Evolutionary conservation across 2,888 invertebrate genomes (phyloP).

Genomic region (Timandra comae): DNA sequence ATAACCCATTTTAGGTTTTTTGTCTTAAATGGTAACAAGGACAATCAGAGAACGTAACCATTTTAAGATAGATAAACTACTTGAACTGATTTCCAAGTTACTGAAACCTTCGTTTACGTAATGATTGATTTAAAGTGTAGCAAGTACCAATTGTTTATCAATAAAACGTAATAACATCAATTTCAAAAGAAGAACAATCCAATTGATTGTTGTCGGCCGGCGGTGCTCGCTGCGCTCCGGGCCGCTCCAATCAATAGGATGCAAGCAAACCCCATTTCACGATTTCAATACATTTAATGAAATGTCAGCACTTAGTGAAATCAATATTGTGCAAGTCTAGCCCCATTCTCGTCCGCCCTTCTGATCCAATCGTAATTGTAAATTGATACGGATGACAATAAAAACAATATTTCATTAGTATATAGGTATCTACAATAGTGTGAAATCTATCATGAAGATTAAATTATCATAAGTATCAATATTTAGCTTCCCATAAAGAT

Average conservation of each 20-base stretch:
- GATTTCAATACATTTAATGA: constrained; percentile 74
- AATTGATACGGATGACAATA: constrained; percentile 1
- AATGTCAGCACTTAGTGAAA: constrained; percentile 71
- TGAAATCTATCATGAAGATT: too few relatives aligned
- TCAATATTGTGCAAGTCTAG: constrained; percentile 56
- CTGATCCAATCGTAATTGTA: constrained; percentile 6
- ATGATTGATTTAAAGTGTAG: too few relatives aligned
- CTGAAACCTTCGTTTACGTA: too few relatives aligned
- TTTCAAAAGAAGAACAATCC: constrained; percentile 58
- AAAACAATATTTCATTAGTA: too few relatives aligned
- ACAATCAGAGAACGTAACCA: too few relatives aligned
- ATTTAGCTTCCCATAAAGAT: too few relatives aligned
- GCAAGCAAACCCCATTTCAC: constrained; percentile 68
- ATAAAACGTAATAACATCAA: constrained; percentile 31
- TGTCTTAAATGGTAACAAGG: too few relatives aligned
- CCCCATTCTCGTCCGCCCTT: constrained; percentile 36
- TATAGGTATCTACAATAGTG: too few relatives aligned
- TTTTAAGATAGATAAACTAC: too few relatives aligned
- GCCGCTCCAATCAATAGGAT: constrained; percentile 67
- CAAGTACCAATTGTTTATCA: constrained; percentile 11
- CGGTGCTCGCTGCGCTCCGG: constrained; percentile 41
- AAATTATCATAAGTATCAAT: too few relatives aligned
- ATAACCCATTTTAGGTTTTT: too few relatives aligned
- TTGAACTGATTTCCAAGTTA: too few relatives aligned
- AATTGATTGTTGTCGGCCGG: constrained; percentile 55